Evolutionary conservation across 2,888 invertebrate genomes (phyloP).

Genomic region (Xestia ashworthii): DNA sequence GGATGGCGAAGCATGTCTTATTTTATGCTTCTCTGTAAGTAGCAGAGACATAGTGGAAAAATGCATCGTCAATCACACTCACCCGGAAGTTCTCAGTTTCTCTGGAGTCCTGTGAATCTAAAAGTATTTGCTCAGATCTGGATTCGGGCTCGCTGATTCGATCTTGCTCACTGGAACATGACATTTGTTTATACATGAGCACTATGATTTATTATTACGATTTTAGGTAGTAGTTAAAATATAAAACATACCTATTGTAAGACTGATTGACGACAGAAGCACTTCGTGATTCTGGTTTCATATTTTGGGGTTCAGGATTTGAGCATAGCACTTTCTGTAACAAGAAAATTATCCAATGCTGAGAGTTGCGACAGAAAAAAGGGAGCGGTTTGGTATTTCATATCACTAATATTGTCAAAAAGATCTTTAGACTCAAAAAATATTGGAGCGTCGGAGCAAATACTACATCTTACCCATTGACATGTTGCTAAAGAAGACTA

Average conservation of each 20-base stretch:
- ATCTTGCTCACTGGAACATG: slow-evolving; percentile 84
- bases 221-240: background rate
- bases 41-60: background rate
- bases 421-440: background rate
- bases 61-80: slow-evolving; percentile 50
- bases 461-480: background rate
- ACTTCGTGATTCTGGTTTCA: slow-evolving; percentile 80
- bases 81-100: slow-evolving; percentile 85
- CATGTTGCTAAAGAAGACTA: background rate
- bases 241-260: slow-evolving; percentile 81
- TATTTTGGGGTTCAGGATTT: slow-evolving; percentile 77
- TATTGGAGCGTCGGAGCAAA: background rate
- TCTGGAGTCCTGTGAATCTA: slow-evolving; percentile 84
- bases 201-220: background rate
- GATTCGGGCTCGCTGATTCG: slow-evolving; percentile 81
- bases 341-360: slow-evolving; percentile 17
- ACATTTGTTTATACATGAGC: background rate
- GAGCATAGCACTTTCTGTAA: slow-evolving; percentile 81
- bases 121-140: slow-evolving; percentile 83
- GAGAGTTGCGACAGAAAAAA: background rate
- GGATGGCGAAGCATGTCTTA: background rate
- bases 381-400: background rate
- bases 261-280: slow-evolving; percentile 85
- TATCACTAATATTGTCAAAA: background rate
- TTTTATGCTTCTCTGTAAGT: background rate